A percentile compares a stretch with the other conserved stretches of the same genome.
These are phyloP conservation scores for Pachyrhynchus sulphureomaculatus DNA, from an alignment of 1,140 invertebrate genomes.

Conservation along the genomic window DNA sequence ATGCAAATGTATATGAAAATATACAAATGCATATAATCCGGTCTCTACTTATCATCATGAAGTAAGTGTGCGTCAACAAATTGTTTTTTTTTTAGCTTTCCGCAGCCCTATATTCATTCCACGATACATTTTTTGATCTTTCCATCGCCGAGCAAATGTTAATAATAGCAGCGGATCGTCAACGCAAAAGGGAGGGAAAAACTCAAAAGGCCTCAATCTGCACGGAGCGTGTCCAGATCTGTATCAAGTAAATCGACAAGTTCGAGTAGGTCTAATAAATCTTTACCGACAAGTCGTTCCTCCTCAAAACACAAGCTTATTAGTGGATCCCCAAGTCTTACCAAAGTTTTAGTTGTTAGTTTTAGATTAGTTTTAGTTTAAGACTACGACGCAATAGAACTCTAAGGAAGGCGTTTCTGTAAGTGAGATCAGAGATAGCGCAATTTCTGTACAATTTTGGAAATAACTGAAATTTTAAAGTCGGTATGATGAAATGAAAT, in stretches of 20 bases:
- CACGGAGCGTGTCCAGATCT: slow-evolving; percentile 5
- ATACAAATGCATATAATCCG: too few relatives aligned
- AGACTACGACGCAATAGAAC: too few relatives aligned
- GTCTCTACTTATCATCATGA: too few relatives aligned
- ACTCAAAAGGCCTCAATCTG: slow-evolving; percentile 3
- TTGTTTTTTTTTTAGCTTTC: slow-evolving; percentile 57
- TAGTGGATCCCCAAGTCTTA: slow-evolving; percentile 15
- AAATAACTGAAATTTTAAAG: too few relatives aligned
- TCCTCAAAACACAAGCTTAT: slow-evolving; percentile 1
- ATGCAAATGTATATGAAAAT: too few relatives aligned
- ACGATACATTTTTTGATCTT: slow-evolving; percentile 61
- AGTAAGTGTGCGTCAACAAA: too few relatives aligned
- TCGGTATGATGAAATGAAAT: too few relatives aligned
- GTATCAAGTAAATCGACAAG: slow-evolving; percentile 1
- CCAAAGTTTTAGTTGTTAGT: slow-evolving; percentile 18
- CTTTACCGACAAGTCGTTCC: not conserved
- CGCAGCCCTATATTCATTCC: slow-evolving; percentile 62
- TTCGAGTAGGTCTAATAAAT: not conserved
- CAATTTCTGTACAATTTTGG: too few relatives aligned
- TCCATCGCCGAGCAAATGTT: slow-evolving; percentile 59
- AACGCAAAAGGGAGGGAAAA: slow-evolving; percentile 41
- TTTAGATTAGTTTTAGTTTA: too few relatives aligned
- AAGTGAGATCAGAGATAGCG: too few relatives aligned
- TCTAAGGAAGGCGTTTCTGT: too few relatives aligned
- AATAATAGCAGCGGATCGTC: slow-evolving; percentile 56